Conservation (phyloP, 2,797 vertebrate species). For the Pipistrellus nathusii region DNA sequence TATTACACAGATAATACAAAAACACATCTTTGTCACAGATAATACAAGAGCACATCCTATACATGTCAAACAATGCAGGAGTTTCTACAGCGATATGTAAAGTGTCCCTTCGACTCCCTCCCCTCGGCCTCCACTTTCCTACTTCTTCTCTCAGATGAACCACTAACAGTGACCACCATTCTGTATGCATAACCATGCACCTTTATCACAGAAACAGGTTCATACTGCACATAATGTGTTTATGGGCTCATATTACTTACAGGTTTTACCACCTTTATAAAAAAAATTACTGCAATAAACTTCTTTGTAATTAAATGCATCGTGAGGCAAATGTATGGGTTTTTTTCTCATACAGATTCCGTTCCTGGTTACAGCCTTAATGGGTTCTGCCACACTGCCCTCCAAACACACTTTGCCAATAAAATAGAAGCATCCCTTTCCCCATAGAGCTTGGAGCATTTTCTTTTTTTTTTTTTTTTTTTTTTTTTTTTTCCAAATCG, state of each 20-base stretch:
- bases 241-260: background rate
- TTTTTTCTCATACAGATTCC: background rate
- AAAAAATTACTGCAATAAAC: background rate
- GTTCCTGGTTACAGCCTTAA: background rate
- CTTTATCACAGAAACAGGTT: background rate
- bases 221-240: fast-evolving
- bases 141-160: background rate
- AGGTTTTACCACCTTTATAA: background rate
- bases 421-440: background rate
- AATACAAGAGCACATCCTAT: background rate
- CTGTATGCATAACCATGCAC: background rate
- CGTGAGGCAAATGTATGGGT: background rate
- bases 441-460: fast-evolving
- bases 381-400: background rate
- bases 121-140: fast-evolving
- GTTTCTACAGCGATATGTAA: background rate
- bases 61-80: background rate
- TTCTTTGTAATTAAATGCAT: background rate
- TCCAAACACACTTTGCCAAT: background rate
- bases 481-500: background rate
- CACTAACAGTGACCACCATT: background rate
- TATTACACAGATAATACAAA: background rate
- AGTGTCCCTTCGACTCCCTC: background rate
- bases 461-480: background rate
- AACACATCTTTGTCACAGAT: background rate